A percentile compares a stretch with the other conserved stretches of the same genome.
These are phyloP conservation scores for Helogale parvula DNA, from an alignment of 2,113 vertebrate genomes.

Conservation along the genomic window DNA sequence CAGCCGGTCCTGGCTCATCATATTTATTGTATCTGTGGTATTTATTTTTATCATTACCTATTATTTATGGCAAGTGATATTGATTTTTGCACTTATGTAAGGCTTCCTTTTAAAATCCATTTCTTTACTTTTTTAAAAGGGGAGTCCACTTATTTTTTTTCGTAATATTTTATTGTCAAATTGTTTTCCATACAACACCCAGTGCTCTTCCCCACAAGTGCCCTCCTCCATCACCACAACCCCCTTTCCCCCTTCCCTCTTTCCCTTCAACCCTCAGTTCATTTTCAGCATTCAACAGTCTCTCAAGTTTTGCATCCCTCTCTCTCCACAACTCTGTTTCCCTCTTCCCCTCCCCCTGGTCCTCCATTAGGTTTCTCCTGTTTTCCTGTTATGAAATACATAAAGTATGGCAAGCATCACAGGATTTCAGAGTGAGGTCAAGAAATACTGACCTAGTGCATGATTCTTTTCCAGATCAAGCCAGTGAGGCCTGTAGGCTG, in stretches of 20 bases:
- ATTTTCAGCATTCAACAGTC: no score
- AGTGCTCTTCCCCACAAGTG: no score
- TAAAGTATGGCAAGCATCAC: background rate
- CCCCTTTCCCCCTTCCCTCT: no score
- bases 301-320: no score
- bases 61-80: background rate
- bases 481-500: no score
- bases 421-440: background rate
- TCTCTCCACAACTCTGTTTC: no score
- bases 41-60: slow-evolving; percentile 1
- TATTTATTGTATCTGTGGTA: background rate
- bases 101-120: background rate
- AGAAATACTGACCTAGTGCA: background rate
- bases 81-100: slow-evolving; percentile 23
- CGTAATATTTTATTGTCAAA: no score
- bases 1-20: background rate
- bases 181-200: no score
- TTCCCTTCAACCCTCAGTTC: no score
- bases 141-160: background rate
- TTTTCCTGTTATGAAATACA: background rate
- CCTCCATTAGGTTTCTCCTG: no score
- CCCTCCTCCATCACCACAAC: no score
- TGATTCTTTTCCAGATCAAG: background rate
- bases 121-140: background rate
- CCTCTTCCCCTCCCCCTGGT: no score